Percentiles rank a stretch among this genome's conserved stretches.
Conservation (phyloP, 2,888 invertebrate genomes). For the Diadromus collaris region DNA sequence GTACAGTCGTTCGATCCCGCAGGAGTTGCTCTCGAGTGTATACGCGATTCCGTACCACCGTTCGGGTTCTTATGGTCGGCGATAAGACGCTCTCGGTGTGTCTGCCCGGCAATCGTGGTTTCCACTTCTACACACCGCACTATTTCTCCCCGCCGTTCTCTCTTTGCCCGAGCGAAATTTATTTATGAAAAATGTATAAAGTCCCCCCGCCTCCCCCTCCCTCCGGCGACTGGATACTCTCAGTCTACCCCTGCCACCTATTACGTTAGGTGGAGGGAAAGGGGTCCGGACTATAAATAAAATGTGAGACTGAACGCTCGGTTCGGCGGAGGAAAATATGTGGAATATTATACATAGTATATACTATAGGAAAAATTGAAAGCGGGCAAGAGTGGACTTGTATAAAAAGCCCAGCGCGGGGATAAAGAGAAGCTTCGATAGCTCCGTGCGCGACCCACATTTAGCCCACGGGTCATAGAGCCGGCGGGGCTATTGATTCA, state of each 20-base stretch:
- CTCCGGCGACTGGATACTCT: neutral
- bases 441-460: slow-evolving; percentile 71
- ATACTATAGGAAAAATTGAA: slow-evolving; percentile 12
- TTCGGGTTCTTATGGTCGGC: slow-evolving; percentile 20
- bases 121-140: slow-evolving; percentile 22
- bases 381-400: slow-evolving; percentile 32
- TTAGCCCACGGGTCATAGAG: slow-evolving; percentile 69
- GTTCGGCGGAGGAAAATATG: slow-evolving; percentile 43
- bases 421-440: slow-evolving; percentile 66
- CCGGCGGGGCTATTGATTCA: slow-evolving; percentile 74
- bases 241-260: neutral
- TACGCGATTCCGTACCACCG: slow-evolving; percentile 19
- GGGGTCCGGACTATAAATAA: slow-evolving; percentile 38
- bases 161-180: slow-evolving; percentile 63
- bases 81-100: slow-evolving; percentile 46
- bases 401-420: slow-evolving; percentile 38
- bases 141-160: slow-evolving; percentile 1
- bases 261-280: neutral
- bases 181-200: slow-evolving; percentile 73
- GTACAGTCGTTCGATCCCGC: slow-evolving; percentile 5
- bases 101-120: slow-evolving; percentile 43
- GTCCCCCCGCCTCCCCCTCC: slow-evolving; percentile 12
- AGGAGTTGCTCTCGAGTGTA: slow-evolving; percentile 37
- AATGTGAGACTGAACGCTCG: slow-evolving; percentile 42
- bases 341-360: slow-evolving; percentile 45